phyloP scores from a whole-genome alignment of 92 coral and sea anemone genomes.

The Siderastrea radians region DNA sequence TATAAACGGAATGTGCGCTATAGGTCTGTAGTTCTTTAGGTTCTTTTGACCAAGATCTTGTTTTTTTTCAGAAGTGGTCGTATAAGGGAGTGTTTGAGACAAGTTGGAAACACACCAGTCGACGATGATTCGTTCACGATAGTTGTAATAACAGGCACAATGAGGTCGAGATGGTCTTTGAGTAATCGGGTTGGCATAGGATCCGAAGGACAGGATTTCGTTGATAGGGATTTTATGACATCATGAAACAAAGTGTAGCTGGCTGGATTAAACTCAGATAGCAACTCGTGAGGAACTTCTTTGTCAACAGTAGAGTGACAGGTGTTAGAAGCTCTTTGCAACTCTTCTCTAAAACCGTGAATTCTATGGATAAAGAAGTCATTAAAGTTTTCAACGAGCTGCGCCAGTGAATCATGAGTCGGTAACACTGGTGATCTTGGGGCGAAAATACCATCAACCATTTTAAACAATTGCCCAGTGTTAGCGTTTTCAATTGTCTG shows the following conservation, averaged over 20 bases:
- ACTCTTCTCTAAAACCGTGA: background rate
- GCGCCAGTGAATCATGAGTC: conserved; percentile 14
- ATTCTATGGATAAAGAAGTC: conserved; percentile 10
- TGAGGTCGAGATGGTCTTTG: background rate
- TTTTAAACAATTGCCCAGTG: conserved; percentile 7
- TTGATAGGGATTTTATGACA: background rate
- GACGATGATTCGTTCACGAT: conserved; percentile 23
- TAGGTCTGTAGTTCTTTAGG: conserved; percentile 50
- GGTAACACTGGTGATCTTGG: conserved; percentile 22
- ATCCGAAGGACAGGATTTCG: background rate
- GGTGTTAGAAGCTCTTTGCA: conserved; percentile 4
- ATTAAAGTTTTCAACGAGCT: conserved; percentile 9
- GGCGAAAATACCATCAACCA: conserved; percentile 1
- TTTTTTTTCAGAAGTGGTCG: conserved; percentile 51
- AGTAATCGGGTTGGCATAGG: background rate
- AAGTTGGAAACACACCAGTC: conserved; percentile 6
- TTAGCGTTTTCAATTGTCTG: background rate
- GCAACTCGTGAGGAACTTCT: background rate
- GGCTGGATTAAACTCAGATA: background rate
- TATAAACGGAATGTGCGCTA: conserved; percentile 53
- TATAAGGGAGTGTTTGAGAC: conserved; percentile 38
- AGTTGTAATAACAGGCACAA: conserved; percentile 32
- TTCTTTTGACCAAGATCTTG: conserved; percentile 1
- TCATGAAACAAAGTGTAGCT: conserved; percentile 1
- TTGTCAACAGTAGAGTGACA: background rate